These are phyloP conservation scores for Ictidomys tridecemlineatus DNA, from an alignment of 2,113 vertebrate species.

Conservation along the genomic window DNA sequence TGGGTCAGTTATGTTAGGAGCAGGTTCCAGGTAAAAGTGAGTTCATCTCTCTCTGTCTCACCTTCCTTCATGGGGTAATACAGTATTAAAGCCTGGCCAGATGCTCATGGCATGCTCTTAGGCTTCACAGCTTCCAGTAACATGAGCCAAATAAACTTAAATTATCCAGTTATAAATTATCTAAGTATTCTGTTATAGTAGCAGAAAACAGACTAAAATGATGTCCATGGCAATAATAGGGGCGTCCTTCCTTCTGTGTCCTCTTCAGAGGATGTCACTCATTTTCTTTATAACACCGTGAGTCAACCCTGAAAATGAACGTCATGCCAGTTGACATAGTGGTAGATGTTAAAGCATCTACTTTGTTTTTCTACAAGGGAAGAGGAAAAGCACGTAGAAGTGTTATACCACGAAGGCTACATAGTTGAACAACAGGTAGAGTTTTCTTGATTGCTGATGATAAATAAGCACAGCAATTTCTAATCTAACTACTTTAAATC, in stretches of 20 bases:
- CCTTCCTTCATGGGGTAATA: background rate
- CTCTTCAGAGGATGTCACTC: conserved; percentile 22
- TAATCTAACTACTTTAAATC: background rate
- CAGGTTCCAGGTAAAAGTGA: background rate
- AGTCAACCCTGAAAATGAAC: conserved; percentile 9
- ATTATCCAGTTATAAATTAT: background rate
- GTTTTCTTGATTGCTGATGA: background rate
- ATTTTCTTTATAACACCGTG: conserved; percentile 41
- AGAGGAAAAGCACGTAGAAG: background rate
- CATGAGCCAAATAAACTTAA: background rate
- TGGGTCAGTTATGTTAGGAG: background rate
- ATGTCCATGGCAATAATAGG: background rate
- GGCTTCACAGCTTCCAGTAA: background rate
- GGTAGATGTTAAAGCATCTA: background rate
- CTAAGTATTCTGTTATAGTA: background rate
- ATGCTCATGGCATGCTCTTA: background rate
- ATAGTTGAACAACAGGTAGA: background rate
- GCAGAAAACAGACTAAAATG: background rate
- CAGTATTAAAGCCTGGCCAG: background rate
- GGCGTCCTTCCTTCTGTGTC: background rate
- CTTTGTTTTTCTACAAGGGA: background rate
- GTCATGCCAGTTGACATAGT: background rate
- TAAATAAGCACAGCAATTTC: background rate
- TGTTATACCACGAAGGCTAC: background rate
- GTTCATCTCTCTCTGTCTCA: background rate